Evolutionary conservation across 92 coral and sea anemone species (phyloP).

Genomic region (Muricea muricata): DNA sequence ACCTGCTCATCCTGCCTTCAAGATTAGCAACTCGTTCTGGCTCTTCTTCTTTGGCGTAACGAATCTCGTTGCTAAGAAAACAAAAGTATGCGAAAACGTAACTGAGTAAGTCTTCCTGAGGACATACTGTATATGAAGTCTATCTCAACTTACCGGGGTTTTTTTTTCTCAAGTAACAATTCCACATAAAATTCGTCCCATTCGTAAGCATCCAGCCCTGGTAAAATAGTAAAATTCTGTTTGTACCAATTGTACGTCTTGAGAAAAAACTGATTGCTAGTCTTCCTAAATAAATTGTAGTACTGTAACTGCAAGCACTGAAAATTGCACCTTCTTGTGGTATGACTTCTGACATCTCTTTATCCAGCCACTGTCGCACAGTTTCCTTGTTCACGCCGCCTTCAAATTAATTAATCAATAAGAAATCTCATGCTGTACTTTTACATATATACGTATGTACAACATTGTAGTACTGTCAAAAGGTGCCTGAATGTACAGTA

Average conservation of each 20-base stretch:
- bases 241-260: neutral
- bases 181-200: constrained; percentile 65
- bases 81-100: neutral
- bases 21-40: constrained; percentile 26
- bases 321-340: too few species aligned
- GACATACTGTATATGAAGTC: neutral
- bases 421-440: too few species aligned
- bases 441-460: too few species aligned
- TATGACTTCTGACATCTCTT: too few species aligned
- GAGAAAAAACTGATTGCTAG: neutral
- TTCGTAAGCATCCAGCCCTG: constrained; percentile 60
- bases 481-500: too few species aligned
- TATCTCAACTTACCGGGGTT: constrained; percentile 15
- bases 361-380: too few species aligned
- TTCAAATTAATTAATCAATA: too few species aligned
- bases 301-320: too few species aligned
- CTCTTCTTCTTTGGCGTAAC: constrained; percentile 38
- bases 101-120: neutral
- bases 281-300: too few species aligned
- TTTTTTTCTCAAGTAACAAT: constrained; percentile 49
- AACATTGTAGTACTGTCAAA: too few species aligned
- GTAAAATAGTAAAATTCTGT: constrained; percentile 11
- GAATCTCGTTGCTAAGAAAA: constrained; percentile 35
- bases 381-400: too few species aligned
- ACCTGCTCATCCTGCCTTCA: constrained; percentile 41